phyloP scores from a whole-genome alignment of 2,113 vertebrate genomes.

The Gambusia affinis region DNA sequence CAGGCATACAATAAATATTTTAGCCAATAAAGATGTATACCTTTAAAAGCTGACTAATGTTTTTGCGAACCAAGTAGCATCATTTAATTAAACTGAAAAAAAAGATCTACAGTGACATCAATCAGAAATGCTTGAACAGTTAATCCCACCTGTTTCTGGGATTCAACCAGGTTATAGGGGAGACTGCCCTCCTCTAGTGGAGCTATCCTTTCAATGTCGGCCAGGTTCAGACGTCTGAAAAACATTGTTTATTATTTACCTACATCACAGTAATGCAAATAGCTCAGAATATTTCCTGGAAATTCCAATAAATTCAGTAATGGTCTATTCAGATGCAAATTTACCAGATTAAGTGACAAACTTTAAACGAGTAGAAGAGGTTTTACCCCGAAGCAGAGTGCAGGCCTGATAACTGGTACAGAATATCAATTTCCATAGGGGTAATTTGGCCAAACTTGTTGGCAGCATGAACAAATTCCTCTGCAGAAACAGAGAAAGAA shows the following conservation, averaged over 20 bases:
- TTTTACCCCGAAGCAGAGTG: constrained; percentile 95
- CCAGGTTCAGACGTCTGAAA: constrained; percentile 90
- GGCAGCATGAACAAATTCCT: constrained; percentile 92
- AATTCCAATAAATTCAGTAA: not conserved
- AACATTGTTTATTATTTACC: not conserved
- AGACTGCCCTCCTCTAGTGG: constrained; percentile 92
- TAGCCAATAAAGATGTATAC: no score
- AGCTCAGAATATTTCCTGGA: not conserved
- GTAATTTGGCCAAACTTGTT: constrained; percentile 98
- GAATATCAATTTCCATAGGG: constrained; percentile 97
- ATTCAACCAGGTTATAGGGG: constrained; percentile 91
- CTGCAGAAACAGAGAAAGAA: constrained; percentile 45
- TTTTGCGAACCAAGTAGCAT: no score
- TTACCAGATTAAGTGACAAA: not conserved
- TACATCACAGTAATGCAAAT: not conserved
- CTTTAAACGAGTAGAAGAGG: constrained; percentile 5
- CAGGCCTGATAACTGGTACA: constrained; percentile 93
- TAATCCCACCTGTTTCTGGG: constrained; percentile 88
- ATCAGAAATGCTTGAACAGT: not conserved
- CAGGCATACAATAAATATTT: no score
- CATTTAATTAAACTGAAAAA: no score
- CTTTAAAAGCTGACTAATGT: no score
- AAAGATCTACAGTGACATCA: not conserved
- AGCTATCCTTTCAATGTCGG: constrained; percentile 96
- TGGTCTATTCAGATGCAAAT: not conserved